Base-by-base conservation (phyloP, 1,140 invertebrate genomes). In the Bombus sylvicola region DNA sequence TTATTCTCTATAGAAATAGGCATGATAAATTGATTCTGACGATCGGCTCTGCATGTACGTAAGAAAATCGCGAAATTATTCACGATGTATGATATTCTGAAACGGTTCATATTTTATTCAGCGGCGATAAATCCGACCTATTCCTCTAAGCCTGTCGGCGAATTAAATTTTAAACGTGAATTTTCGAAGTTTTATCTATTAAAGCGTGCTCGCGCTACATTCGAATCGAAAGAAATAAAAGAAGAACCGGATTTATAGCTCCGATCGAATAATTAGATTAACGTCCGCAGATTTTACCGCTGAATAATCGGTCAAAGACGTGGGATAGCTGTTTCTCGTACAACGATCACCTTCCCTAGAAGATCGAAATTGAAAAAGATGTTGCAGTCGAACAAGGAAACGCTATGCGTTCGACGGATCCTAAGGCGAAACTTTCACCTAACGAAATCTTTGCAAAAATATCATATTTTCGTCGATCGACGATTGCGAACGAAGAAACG, bases 261-360 rank as follows among this genome's bases (percentile, higher is more conserved):
- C 5, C 47, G 18, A 53, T 6, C 47, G 47, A 53, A 53, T 8
- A 22, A 53, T 53, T 22, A 8, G 1, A 53, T 22, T 2, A 53
- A 53, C 18, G 47, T 22, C 6, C 0, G 47, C 47, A 6, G 47
- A 53, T 53, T 18, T 18, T 18, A 53, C 15, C 2, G 47, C 5
- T 0, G 18, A 22, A 53, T 8, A 2, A 53, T 0, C 2, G 47
- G 1, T 22, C 18, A 22, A 22, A 22, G 47, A 22, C 0, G 18
- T 8, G 47, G 6, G 15, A 18, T 53, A 2, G 1, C 47, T 8
- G 18, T 53, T 53, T 53, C 47, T 53, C 18, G 6, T 2, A 0
- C 47, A 53, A 22, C 47, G 0, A 53, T 53, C 47, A 18, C 47
- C 18, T 53, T 53, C 47, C 15, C 5, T 37, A 53, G 18, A 53